Evolutionary conservation across 2,888 invertebrate genomes (phyloP).

Genomic region (Trachelus tabidus): DNA sequence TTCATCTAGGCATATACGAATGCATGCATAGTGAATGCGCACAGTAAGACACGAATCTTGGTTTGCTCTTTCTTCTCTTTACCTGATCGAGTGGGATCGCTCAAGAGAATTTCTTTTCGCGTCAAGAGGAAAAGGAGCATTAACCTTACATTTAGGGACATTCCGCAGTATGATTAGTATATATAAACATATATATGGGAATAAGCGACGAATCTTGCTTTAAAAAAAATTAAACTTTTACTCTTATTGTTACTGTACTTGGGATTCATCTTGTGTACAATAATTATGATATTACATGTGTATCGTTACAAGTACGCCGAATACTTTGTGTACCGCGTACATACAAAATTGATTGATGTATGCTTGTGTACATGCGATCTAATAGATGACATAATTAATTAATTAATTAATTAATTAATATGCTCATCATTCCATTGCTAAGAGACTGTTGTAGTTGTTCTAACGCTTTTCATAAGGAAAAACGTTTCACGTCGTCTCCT

Average conservation of each 20-base stretch:
- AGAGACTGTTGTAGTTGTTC: background rate
- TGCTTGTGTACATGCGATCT: background rate
- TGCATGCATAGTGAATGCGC: conserved; percentile 27
- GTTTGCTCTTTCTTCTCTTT: conserved; percentile 11
- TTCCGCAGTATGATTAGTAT: conserved; percentile 13
- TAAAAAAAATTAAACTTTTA: background rate
- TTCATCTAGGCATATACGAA: background rate
- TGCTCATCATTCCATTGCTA: background rate
- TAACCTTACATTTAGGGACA: background rate
- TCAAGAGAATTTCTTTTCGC: background rate
- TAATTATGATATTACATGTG: background rate
- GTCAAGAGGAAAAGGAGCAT: background rate
- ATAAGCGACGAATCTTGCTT: background rate
- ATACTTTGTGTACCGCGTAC: background rate
- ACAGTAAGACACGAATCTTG: conserved; percentile 25
- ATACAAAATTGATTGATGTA: background rate
- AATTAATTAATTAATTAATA: background rate
- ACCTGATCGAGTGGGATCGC: background rate
- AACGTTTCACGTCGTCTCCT: background rate
- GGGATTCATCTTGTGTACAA: background rate
- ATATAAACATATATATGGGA: conserved; percentile 17
- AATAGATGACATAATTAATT: background rate
- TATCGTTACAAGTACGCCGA: background rate
- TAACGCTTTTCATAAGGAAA: background rate
- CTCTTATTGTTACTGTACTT: background rate